These are phyloP conservation scores for Phaedon cochleariae DNA, from an alignment of 2,888 invertebrate genomes.

Conservation along the genomic window DNA sequence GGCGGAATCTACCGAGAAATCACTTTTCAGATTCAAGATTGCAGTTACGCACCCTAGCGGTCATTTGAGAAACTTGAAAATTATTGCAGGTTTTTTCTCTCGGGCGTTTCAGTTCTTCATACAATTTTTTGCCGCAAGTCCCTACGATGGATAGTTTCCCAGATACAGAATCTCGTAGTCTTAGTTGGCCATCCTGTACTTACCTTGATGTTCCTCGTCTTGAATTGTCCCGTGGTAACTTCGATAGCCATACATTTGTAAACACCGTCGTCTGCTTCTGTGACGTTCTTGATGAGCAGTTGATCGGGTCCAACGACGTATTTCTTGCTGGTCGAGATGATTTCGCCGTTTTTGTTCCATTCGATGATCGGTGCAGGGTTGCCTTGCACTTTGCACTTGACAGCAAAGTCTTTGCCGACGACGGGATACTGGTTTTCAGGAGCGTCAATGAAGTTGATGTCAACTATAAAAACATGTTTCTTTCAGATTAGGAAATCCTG, in stretches of 20 bases:
- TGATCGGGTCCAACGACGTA: slow-evolving; percentile 81
- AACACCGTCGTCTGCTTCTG: slow-evolving; percentile 84
- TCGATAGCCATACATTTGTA: slow-evolving; percentile 91
- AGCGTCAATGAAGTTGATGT: slow-evolving; percentile 85
- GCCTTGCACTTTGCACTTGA: slow-evolving; percentile 86
- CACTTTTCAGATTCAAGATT: no score
- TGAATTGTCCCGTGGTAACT: slow-evolving; percentile 79
- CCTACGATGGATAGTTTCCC: no score
- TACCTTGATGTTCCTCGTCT: slow-evolving; percentile 80
- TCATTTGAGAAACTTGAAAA: no score
- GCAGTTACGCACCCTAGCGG: no score
- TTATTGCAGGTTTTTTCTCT: no score
- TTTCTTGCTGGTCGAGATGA: slow-evolving; percentile 71
- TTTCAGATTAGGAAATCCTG: not conserved
- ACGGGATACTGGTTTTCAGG: slow-evolving; percentile 85
- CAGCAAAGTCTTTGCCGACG: slow-evolving; percentile 76
- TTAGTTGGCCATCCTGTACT: no score
- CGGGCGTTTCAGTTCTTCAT: no score
- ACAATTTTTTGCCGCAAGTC: no score
- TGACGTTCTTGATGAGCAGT: slow-evolving; percentile 77
- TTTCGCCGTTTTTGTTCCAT: slow-evolving; percentile 82
- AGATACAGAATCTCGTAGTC: no score
- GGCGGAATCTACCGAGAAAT: no score
- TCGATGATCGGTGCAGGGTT: slow-evolving; percentile 86
- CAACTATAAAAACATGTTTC: slow-evolving; percentile 67